Base-by-base conservation (phyloP, 2,113 vertebrate genomes). In the Austrofundulus limnaeus region DNA sequence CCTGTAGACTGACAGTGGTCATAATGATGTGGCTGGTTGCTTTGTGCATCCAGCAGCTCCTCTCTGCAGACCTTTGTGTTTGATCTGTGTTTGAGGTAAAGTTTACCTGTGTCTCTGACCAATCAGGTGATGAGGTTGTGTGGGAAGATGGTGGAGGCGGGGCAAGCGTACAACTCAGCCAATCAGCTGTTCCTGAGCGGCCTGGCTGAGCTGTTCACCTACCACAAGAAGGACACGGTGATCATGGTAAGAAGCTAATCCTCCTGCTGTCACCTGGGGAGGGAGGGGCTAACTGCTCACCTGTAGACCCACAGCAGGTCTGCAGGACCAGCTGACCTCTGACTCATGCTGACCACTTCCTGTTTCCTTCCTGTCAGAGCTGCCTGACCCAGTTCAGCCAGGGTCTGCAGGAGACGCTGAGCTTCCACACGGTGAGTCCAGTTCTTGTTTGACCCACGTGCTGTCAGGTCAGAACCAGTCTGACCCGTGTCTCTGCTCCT, bases 101-200 rank as follows among this genome's bases (percentile, higher is more conserved):
- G 3, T 15, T 41, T 15, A 43, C 47, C 14, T 70, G 42, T 46
- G 5, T 59, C 23, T 83, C 12, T 54, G n/a, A 49, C 60, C 75
- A 56, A 74, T 59, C 77, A 93, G 92, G 91, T 92, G 74, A 90
- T 87, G 81, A 91, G 80, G 71, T 73, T 90, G 38, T 92, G 92
- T 23, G 41, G 73, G 23, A 89, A 84, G 66, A 91, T 92, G 92
- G 89, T 92, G 68, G 90, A 92, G 70, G 90, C 91, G 37, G 92
- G 92, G 11, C 90, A 93, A 72, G 66, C 69, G 0, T 93, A 92
- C 77, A 88, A 34, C 24, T 15, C 78, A n/a, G 80, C 90, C 77
- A 92, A 91, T 87, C 87, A 92, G 79, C 76, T 86, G 28, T 88
- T 93, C 3, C 82, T 93, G 34, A 78, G 41, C 14, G 78, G 87